Evolutionary conservation across 2,113 vertebrate species (phyloP), one percentile per base, ranked within the genome.

Genomic region (Boleophthalmus pectinirostris): DNA sequence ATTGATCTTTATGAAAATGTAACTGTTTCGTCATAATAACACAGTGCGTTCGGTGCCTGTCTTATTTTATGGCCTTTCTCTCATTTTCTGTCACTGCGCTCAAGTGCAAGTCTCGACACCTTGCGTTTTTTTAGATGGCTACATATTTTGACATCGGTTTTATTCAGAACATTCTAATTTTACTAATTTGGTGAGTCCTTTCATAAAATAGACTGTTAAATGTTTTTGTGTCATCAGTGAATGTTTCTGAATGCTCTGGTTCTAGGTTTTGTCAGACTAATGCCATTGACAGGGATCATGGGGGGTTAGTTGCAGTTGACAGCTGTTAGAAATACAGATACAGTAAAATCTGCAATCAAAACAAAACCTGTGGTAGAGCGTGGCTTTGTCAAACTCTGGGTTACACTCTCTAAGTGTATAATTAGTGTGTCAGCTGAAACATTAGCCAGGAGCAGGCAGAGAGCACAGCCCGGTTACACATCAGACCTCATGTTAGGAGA

Each of bases 301-400:
- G 0, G 9, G 54, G 56, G 58, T 75, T 70, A 54, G 79, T 74
- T 76, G 82, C 80, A 86, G 61, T 68, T 80, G 84, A 79, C 79
- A 87, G 76, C 70, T 80, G 61, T 81, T 83, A 84, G 78, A 90
- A 83, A 87, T 82, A 74, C 81, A 86, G 85, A 82, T 83, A 68
- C 70, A 4, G 56, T 61, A 29, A 16, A 75, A 77, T 74, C 53
- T 80, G 67, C 64, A 68, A 84, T 84, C 71, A 86, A 71, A 84
- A 87, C 79, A 85, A 75, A 81, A 81, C 53, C 75, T 49, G 73
- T 77, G 64, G 78, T 43, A 69, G 45, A 63, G 54, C 1, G 66
- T n/a, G 66, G 58, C 51, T 70, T 83, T 79, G 73, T 82, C 78
- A 83, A 72, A 83, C 70, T 82, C 43, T 33, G 53, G 29, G 61